Conservation (phyloP, 2,113 vertebrate genomes). For the Cynoglossus semilaevis region DNA sequence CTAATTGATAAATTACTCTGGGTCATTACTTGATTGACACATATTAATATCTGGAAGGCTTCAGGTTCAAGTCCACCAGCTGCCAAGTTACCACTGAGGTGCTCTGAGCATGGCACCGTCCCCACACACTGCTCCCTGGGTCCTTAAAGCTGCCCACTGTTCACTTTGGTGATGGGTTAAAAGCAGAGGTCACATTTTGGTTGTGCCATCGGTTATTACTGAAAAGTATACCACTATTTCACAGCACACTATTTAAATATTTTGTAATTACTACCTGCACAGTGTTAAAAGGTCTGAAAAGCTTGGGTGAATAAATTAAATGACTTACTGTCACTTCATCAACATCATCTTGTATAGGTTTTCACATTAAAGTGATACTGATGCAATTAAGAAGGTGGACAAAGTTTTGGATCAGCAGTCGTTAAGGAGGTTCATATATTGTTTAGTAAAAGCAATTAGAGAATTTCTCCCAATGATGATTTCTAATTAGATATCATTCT, state of each 20-base stretch:
- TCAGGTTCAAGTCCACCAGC: too few relatives aligned
- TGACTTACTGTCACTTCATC: too few relatives aligned
- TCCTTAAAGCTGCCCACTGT: too few relatives aligned
- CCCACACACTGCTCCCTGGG: too few relatives aligned
- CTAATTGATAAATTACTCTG: too few relatives aligned
- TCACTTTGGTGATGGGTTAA: too few relatives aligned
- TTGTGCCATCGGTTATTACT: not conserved
- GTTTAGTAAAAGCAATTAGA: constrained; percentile 56
- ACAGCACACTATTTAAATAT: constrained; percentile 28
- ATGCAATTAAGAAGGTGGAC: constrained; percentile 45
- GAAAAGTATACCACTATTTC: constrained; percentile 16
- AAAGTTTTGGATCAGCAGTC: constrained; percentile 40
- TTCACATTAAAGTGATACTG: constrained; percentile 42
- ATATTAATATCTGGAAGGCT: too few relatives aligned
- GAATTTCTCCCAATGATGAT: constrained; percentile 53
- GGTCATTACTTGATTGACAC: too few relatives aligned
- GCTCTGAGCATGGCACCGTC: too few relatives aligned
- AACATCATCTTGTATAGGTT: not conserved
- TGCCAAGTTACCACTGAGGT: too few relatives aligned
- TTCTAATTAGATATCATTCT: constrained; percentile 61
- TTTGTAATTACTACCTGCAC: constrained; percentile 52
- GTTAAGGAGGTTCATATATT: constrained; percentile 15
- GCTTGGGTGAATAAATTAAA: constrained; percentile 14
- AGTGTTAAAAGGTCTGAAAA: constrained; percentile 40
- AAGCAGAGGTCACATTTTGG: too few relatives aligned